Evolutionary conservation across 2,888 invertebrate species (phyloP), one percentile per base, ranked within the genome.

Genomic region (Drosophila suboccidentalis): DNA sequence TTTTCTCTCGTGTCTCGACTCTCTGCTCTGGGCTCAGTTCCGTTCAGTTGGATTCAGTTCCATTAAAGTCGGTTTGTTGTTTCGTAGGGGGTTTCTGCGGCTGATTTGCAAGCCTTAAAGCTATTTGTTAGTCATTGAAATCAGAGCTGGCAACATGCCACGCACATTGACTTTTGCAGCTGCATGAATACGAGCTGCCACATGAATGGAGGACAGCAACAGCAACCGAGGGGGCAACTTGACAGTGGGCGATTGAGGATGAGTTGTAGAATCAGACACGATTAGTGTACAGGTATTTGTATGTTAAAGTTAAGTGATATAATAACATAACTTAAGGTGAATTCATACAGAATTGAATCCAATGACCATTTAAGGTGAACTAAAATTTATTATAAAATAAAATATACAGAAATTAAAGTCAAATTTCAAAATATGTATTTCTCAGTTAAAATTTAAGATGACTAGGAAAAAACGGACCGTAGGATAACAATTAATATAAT

Each of bases 21-120:
- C 43, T 22, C 43, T 17, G 67, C 43, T 54, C 63, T 38, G 22
- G 10, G 38, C 29, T 53, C 53, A 29, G 17, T 43, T 43, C 43
- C 9, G 49, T 59, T 63, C 46, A 32, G 54, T 69, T 62, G 36
- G 43, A 58, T 71, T 67, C 50, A 49, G 60, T 69, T 62, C 82
- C 82, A 85, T 84, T 84, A 87, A 84, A 85, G 83, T 82, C 77
- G 85, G 80, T 44, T 75, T 87, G 85, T 64, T 51, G 54, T 46
- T 29, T 22, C 8, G 41, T 32, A 1, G 13, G 57, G 39, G 44
- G 49, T 44, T 34, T 55, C 79, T 78, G 87, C 46, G 87, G 79
- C 80, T 59, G 82, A 79, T 84, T 79, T 61, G 64, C 71, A 49
- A 68, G 82, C 87, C 87, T 87, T 87, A 83, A 83, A 87, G 83